Evolutionary conservation across 2,888 invertebrate genomes (phyloP).

Genomic region (Nomada goodeniana): DNA sequence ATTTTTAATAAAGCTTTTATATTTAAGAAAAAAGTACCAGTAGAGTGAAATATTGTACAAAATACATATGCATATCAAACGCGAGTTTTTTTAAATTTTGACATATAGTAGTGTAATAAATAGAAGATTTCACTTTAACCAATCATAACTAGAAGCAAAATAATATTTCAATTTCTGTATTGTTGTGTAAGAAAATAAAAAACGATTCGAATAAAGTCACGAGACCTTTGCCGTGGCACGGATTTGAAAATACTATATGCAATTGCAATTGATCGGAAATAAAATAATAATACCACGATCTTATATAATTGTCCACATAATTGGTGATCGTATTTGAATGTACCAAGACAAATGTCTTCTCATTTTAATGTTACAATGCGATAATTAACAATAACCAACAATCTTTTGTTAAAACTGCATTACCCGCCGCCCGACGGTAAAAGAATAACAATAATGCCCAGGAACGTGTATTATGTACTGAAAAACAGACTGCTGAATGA

Average conservation of each 20-base stretch:
- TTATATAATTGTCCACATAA: not conserved
- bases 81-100: too few relatives aligned
- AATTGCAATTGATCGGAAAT: not conserved
- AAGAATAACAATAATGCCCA: too few relatives aligned
- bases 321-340: not conserved
- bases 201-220: not conserved
- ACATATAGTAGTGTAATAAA: too few relatives aligned
- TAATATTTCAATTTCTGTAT: not conserved
- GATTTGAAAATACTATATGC: constrained; percentile 4
- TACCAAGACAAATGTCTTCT: too few relatives aligned
- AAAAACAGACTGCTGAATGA: not conserved
- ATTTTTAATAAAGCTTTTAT: too few relatives aligned
- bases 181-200: not conserved
- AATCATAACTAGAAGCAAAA: not conserved
- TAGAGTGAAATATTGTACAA: too few relatives aligned
- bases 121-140: not conserved
- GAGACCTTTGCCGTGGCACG: not conserved
- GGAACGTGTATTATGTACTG: not conserved
- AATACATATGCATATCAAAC: too few relatives aligned
- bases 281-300: not conserved
- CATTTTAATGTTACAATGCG: too few relatives aligned
- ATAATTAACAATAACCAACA: too few relatives aligned
- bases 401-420: too few relatives aligned
- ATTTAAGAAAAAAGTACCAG: too few relatives aligned
- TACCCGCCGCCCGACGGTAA: too few relatives aligned